Conservation (phyloP, 2,113 vertebrate species). For the Solea senegalensis region DNA sequence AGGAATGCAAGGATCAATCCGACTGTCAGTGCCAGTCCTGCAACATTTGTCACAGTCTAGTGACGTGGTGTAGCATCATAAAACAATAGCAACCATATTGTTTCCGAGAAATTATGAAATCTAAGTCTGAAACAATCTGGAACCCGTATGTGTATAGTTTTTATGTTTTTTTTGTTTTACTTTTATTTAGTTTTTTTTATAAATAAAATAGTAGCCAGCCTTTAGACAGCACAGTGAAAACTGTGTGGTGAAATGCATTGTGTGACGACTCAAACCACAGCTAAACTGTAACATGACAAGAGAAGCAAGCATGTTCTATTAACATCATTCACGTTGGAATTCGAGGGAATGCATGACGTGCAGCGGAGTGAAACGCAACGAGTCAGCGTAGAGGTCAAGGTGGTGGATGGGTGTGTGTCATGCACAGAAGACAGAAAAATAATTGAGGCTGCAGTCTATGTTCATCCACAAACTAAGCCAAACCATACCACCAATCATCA, state of each 20-base stretch:
- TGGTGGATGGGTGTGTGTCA: too few species aligned
- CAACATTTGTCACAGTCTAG: not conserved
- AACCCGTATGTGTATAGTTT: not conserved
- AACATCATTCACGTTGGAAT: too few species aligned
- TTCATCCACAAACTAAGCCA: too few species aligned
- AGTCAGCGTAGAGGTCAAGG: too few species aligned
- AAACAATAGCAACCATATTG: slow-evolving; percentile 1
- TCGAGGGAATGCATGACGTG: too few species aligned
- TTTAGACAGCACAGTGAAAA: not conserved
- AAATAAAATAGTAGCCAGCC: not conserved
- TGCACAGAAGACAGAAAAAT: too few species aligned
- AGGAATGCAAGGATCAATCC: not conserved
- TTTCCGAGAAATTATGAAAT: slow-evolving; percentile 8
- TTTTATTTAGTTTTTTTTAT: not conserved
- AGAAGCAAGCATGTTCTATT: too few species aligned
- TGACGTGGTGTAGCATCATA: not conserved
- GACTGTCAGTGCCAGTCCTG: not conserved
- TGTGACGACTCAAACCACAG: not conserved
- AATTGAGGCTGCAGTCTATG: too few species aligned
- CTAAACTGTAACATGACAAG: too few species aligned
- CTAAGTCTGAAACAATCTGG: not conserved
- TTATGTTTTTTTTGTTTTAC: not conserved
- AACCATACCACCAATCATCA: too few species aligned
- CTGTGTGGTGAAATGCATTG: not conserved
- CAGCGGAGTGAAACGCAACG: too few species aligned